Evolutionary conservation across 2,113 vertebrate genomes (phyloP).

Genomic region (Plectropomus leopardus): DNA sequence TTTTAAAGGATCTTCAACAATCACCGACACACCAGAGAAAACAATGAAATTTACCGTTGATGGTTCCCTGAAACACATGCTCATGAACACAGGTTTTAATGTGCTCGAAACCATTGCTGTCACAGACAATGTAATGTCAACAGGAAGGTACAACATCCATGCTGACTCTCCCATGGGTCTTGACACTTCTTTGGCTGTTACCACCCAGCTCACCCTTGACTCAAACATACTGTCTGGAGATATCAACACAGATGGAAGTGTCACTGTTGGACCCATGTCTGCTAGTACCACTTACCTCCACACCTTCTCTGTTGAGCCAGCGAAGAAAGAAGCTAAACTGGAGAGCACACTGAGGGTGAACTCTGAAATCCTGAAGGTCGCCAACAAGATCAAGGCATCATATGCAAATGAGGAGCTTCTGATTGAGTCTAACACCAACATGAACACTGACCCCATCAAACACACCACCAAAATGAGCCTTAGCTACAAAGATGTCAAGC

Average conservation of each 20-base stretch:
- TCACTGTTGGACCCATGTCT: conserved; percentile 81
- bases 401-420: conserved; percentile 79
- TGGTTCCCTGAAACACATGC: conserved; percentile 85
- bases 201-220: conserved; percentile 77
- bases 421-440: conserved; percentile 86
- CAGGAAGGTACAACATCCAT: conserved; percentile 80
- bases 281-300: conserved; percentile 82
- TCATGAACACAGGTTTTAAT: conserved; percentile 86
- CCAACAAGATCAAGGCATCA: conserved; percentile 85
- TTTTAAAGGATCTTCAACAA: conserved; percentile 84
- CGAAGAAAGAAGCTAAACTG: conserved; percentile 77
- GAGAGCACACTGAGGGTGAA: conserved; percentile 87
- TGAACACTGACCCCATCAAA: conserved; percentile 84
- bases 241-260: conserved; percentile 81
- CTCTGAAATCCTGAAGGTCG: conserved; percentile 85
- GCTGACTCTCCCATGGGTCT: conserved; percentile 83
- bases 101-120: conserved; percentile 75
- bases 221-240: conserved; percentile 80
- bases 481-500: conserved; percentile 85
- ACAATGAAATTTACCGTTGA: conserved; percentile 75
- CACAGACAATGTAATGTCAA: conserved; percentile 73
- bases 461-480: conserved; percentile 87
- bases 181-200: conserved; percentile 82
- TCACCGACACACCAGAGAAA: conserved; percentile 77
- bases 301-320: conserved; percentile 80